These are phyloP conservation scores for Chaetops frenatus DNA, from an alignment of 2,113 vertebrate genomes.

Conservation along the genomic window DNA sequence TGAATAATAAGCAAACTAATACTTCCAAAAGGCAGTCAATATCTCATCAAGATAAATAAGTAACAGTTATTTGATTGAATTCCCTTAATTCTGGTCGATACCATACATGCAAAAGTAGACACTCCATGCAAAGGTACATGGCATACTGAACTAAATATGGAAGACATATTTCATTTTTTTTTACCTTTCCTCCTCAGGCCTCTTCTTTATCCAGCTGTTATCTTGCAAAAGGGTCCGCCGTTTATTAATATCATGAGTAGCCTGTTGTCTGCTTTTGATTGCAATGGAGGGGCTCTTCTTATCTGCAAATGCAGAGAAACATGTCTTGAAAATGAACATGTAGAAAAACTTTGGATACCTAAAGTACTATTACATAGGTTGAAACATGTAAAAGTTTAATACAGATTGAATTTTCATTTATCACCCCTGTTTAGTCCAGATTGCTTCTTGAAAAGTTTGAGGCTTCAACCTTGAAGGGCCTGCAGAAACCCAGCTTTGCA, in stretches of 20 bases:
- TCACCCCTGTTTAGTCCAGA: background rate
- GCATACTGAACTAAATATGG: background rate
- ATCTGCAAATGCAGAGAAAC: slow-evolving; percentile 39
- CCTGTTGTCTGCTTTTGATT: slow-evolving; percentile 60
- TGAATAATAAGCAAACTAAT: background rate
- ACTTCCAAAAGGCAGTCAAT: background rate
- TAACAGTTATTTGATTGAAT: background rate
- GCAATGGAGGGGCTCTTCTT: slow-evolving; percentile 53
- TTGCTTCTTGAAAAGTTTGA: background rate
- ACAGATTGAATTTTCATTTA: background rate
- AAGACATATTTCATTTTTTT: background rate
- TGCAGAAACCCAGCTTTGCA: background rate
- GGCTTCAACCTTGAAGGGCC: background rate
- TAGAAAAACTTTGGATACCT: background rate
- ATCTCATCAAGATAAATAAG: background rate
- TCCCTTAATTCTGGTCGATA: background rate
- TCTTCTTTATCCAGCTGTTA: slow-evolving; percentile 89
- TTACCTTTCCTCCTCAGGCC: slow-evolving; percentile 76
- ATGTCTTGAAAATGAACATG: background rate
- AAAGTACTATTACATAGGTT: background rate
- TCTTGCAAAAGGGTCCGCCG: slow-evolving; percentile 81
- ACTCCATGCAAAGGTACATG: background rate
- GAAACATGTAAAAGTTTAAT: background rate
- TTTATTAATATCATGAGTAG: slow-evolving; percentile 75
- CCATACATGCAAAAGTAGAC: background rate